Evolutionary conservation across 2,113 vertebrate genomes (phyloP), one percentile per base, ranked within the genome.

Genomic region (Fregetta grallaria): DNA sequence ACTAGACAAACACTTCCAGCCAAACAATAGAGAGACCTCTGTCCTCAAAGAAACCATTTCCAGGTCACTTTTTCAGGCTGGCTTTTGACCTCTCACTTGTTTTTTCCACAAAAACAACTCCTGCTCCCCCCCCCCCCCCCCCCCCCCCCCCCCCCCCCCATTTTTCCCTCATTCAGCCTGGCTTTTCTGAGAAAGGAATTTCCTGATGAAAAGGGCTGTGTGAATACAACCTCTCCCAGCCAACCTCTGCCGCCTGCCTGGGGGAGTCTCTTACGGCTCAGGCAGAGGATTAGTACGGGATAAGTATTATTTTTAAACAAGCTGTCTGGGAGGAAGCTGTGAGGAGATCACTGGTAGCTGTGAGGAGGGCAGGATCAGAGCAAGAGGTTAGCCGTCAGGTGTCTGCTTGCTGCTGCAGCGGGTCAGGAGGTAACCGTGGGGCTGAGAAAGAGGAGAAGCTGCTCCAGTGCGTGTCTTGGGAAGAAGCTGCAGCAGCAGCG

Each of bases 61-160:
- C 95, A 97, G 96, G 96, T 97, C 96, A 97, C 80, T 90, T 96
- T 97, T 96, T 94, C 78, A 73, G 92, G 90, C 88, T 95, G 96
- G 72, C 96, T 97, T 97, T 93, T 96, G 97, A 95, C 96, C 96
- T 96, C 82, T 92, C 78, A 10, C 27, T 92, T 92, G 96, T 94
- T 98, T 97, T 97, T 98, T 97, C 97, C 98, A 98, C 93, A 97
- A 98, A 98, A 98, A 98, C 98, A 98, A 97, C 92, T 95, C 91
- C 79, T 27, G 34, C 86, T 95, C 89, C 83, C 95, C 93, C 94
- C 66, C 44, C 55, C 94, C 66, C 44, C 55, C 94, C 66, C 44
- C 55, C n/a, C n/a, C 89, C 83, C 95, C 93, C 89, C 83, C 95
- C 93, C 89, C 83, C 95, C 93, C 94, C 66, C 44, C 55, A 71